Evolutionary conservation across 1,140 invertebrate genomes (phyloP), one percentile per base, ranked within the genome.

Genomic region (Dreissena rostriformis): DNA sequence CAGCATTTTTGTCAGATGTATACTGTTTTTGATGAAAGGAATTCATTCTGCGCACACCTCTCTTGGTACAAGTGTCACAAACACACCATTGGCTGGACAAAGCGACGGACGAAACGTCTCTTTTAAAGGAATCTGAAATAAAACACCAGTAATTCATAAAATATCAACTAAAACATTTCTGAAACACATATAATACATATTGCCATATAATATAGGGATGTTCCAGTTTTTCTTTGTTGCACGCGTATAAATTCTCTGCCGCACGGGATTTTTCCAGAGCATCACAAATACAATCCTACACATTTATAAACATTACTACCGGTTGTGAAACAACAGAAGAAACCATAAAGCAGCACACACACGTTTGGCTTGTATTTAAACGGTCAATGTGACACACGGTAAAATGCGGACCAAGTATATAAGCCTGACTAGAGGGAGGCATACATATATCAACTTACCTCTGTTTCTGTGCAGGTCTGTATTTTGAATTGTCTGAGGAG

Each of bases 381-480:
- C 1, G 6, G 29, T n/a, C 19, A 2, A 29, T 72, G 51, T 6
- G 19, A 51, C 14, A 52, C 39, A 49, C 17, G 17, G 70, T n/a
- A 15, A 49, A 19, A 19, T 29, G 12, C 51, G 51, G 19, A 72
- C n/a, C 12, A 19, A n/a, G 1, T n/a, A 72, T 22, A 51, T 26
- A 15, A 8, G 6, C 12, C 8, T 72, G 4, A 39, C 8, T 5
- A 39, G 39, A 39, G n/a, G 8, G 14, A 19, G 19, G 29, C 70
- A 72, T 49, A 17, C 29, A n/a, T n/a, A n/a, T n/a, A n/a, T n/a
- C n/a, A n/a, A n/a, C n/a, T n/a, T 86, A 90, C 89, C 68, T 86
- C 70, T 65, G 90, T 93, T 72, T 87, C 76, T 49, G 86, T 82
- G 39, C 88, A 89, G 11, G 83, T 72, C 6, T 85, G 84, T 15